Evolutionary conservation across 2,113 vertebrate genomes (phyloP).

Genomic region (Xerus inauris): DNA sequence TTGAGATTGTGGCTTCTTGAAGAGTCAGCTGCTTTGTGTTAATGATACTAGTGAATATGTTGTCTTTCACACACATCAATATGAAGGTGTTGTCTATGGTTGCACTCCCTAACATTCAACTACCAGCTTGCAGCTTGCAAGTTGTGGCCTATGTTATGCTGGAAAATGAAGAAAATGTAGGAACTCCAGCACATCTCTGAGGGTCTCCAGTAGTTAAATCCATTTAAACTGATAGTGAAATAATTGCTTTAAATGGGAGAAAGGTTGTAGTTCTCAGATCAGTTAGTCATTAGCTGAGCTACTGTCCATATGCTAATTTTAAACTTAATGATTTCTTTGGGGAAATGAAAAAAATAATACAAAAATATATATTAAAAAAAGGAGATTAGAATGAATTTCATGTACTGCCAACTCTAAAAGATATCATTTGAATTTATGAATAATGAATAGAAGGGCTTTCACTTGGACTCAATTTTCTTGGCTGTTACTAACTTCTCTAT

Average conservation of each 20-base stretch:
- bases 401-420: slow-evolving; percentile 34
- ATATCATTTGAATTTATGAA: slow-evolving; percentile 55
- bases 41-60: neutral
- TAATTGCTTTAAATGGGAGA: neutral
- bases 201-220: neutral
- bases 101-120: accelerated
- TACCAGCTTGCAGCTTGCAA: neutral
- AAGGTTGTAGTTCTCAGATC: neutral
- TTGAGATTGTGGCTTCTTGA: neutral
- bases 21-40: neutral
- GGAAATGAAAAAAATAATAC: slow-evolving; percentile 27
- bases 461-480: slow-evolving; percentile 22
- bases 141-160: neutral
- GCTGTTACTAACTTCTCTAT: neutral
- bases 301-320: slow-evolving; percentile 52
- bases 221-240: neutral
- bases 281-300: slow-evolving; percentile 36
- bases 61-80: too few relatives aligned
- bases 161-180: neutral
- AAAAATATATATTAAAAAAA: neutral
- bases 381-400: slow-evolving; percentile 24
- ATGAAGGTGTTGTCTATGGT: neutral
- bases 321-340: slow-evolving; percentile 28
- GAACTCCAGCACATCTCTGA: neutral
- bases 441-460: slow-evolving; percentile 47